Evolutionary conservation across 2,797 vertebrate species (phyloP).

Genomic region (Malurus splendens): DNA sequence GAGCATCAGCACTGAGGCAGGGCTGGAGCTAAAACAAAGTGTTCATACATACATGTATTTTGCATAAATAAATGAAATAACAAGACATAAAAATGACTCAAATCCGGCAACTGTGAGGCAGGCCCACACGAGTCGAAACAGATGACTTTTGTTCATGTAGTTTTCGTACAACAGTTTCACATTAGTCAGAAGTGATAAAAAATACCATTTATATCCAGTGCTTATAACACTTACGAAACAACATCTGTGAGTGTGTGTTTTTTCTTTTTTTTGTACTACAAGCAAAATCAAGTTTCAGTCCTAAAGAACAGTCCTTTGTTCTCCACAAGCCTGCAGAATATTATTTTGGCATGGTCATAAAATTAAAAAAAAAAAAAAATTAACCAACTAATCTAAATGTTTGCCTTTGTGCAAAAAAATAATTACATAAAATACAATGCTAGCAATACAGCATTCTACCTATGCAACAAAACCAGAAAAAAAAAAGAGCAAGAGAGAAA

Average conservation of each 20-base stretch:
- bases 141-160: conserved; percentile 92
- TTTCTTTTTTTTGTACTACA: conserved; percentile 77
- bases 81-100: conserved; percentile 88
- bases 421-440: conserved; percentile 75
- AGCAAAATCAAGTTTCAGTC: conserved; percentile 98
- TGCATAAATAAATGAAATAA: conserved; percentile 99
- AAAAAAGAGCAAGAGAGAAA: conserved; percentile 34
- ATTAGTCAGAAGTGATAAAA: conserved; percentile 99
- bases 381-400: conserved; percentile 81
- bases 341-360: conserved; percentile 89
- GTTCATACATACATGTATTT: conserved; percentile 92
- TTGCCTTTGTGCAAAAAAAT: conserved; percentile 79
- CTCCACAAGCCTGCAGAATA: conserved; percentile 88
- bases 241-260: conserved; percentile 85
- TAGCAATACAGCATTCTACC: conserved; percentile 78
- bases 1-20: conserved; percentile 79
- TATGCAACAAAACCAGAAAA: conserved; percentile 65
- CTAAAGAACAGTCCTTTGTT: conserved; percentile 91
- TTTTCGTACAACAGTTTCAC: conserved; percentile 97
- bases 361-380: conserved; percentile 82
- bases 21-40: conserved; percentile 93
- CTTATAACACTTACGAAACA: conserved; percentile 98
- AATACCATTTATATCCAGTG: conserved; percentile 99
- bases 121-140: conserved; percentile 90
- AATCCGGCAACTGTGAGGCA: conserved; percentile 91